Percentiles rank a stretch among this genome's conserved stretches.
phyloP scores from a whole-genome alignment of 2,888 invertebrate genomes.

The Lampropteryx suffumata region DNA sequence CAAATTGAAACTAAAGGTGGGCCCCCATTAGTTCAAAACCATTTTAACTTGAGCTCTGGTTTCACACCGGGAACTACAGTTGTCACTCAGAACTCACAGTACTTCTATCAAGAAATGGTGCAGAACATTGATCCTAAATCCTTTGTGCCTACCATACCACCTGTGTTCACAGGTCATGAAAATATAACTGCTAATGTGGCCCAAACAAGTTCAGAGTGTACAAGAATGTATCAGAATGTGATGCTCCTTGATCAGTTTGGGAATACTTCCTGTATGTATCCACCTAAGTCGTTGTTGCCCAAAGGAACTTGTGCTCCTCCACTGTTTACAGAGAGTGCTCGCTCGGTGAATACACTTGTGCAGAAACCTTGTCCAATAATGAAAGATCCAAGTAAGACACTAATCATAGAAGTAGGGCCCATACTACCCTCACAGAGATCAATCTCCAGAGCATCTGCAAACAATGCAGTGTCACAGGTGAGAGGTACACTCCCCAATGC shows the following conservation, averaged over 20 bases:
- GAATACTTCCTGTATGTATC: constrained; percentile 72
- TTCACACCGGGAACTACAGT: constrained; percentile 71
- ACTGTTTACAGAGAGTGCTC: constrained; percentile 49
- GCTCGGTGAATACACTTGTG: constrained; percentile 40
- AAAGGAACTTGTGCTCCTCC: constrained; percentile 53
- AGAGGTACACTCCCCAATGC: constrained; percentile 10
- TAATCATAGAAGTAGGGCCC: constrained; percentile 73
- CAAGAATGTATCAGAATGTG: constrained; percentile 69
- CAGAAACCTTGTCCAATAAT: constrained; percentile 49
- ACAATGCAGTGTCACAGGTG: constrained; percentile 13
- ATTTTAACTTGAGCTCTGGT: constrained; percentile 58
- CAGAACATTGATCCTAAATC: constrained; percentile 73
- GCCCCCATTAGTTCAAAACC: constrained; percentile 52
- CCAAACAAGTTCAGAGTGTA: constrained; percentile 54
- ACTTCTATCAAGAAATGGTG: constrained; percentile 77
- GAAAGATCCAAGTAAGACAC: constrained; percentile 60
- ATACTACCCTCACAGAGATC: constrained; percentile 45
- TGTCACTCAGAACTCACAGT: constrained; percentile 75
- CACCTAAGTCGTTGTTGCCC: constrained; percentile 60
- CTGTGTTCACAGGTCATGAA: constrained; percentile 59
- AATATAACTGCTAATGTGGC: constrained; percentile 61
- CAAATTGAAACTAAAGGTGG: constrained; percentile 55
- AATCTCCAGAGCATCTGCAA: constrained; percentile 27
- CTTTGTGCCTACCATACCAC: constrained; percentile 66
- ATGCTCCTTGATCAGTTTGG: constrained; percentile 77